phyloP scores from a whole-genome alignment of 2,113 vertebrate species.

The Pangasianodon hypophthalmus region DNA sequence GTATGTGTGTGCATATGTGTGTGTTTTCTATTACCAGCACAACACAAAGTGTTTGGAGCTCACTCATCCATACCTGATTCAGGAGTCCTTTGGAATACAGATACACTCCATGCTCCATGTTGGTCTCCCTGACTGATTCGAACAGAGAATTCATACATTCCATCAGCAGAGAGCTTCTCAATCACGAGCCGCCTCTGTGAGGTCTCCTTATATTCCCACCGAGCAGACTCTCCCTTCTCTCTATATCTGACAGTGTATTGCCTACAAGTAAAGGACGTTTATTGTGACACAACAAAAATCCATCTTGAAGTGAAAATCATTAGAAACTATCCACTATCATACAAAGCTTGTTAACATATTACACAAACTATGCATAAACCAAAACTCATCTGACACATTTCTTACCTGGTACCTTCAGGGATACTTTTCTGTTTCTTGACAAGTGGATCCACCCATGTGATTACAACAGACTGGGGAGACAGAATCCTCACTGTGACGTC shows the following conservation, averaged over 20 bases:
- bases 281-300: neutral
- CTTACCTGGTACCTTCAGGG: slow-evolving; percentile 64
- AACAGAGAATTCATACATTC: slow-evolving; percentile 95
- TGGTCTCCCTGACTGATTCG: slow-evolving; percentile 84
- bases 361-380: neutral
- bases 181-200: slow-evolving; percentile 81
- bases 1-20: neutral
- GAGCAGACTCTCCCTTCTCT: slow-evolving; percentile 92
- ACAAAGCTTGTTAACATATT: neutral
- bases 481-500: slow-evolving; percentile 91
- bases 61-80: slow-evolving; percentile 81
- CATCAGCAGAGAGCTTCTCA: slow-evolving; percentile 84
- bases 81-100: slow-evolving; percentile 93
- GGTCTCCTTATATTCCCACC: slow-evolving; percentile 91
- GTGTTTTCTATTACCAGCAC: neutral
- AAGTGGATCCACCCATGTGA: slow-evolving; percentile 89
- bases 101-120: slow-evolving; percentile 88
- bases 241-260: slow-evolving; percentile 88
- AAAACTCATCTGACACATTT: neutral
- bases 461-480: slow-evolving; percentile 93
- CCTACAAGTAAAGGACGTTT: slow-evolving; percentile 66
- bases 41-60: neutral
- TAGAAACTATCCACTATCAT: neutral
- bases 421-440: slow-evolving; percentile 81
- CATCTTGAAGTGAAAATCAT: neutral